A percentile compares a stretch with the other conserved stretches of the same genome.
These are phyloP conservation scores for Portevinia maculata DNA, from an alignment of 2,888 invertebrate genomes.

Conservation along the genomic window DNA sequence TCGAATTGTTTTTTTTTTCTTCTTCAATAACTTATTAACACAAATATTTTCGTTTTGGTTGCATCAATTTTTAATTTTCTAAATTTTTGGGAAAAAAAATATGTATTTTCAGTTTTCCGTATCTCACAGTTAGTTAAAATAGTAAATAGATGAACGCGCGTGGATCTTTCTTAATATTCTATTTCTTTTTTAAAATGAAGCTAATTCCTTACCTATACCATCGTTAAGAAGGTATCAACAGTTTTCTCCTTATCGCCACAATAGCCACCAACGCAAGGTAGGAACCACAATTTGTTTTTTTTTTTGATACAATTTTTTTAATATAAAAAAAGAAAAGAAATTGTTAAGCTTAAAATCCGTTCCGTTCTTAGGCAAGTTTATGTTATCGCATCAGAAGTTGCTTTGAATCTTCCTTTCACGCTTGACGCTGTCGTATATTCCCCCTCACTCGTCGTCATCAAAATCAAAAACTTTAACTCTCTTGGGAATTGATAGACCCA, in stretches of 20 bases:
- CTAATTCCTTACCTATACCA: slow-evolving; percentile 43
- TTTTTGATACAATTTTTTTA: background rate
- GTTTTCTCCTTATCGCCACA: slow-evolving; percentile 20
- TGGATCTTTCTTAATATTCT: slow-evolving; percentile 59
- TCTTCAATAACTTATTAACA: slow-evolving; percentile 35
- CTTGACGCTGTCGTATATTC: slow-evolving; percentile 10
- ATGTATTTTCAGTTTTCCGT: slow-evolving; percentile 71
- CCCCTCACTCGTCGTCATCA: background rate
- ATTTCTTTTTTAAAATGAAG: slow-evolving; percentile 47
- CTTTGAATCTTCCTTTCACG: slow-evolving; percentile 9
- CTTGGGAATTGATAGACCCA: background rate
- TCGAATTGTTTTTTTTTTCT: slow-evolving; percentile 34
- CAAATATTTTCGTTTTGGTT: slow-evolving; percentile 30
- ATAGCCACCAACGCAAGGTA: slow-evolving; percentile 35
- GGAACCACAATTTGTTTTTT: background rate
- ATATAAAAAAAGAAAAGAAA: background rate
- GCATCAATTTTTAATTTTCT: slow-evolving; percentile 44
- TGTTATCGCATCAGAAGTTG: slow-evolving; percentile 28
- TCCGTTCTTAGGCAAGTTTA: slow-evolving; percentile 23
- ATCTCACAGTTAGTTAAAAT: slow-evolving; percentile 63
- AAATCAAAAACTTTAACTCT: background rate
- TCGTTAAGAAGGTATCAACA: slow-evolving; percentile 41
- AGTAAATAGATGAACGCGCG: slow-evolving; percentile 65
- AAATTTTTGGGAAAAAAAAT: slow-evolving; percentile 66
- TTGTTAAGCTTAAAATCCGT: background rate